Base-by-base conservation (phyloP, 2,888 invertebrate genomes). In the Masnerella sp. region DNA sequence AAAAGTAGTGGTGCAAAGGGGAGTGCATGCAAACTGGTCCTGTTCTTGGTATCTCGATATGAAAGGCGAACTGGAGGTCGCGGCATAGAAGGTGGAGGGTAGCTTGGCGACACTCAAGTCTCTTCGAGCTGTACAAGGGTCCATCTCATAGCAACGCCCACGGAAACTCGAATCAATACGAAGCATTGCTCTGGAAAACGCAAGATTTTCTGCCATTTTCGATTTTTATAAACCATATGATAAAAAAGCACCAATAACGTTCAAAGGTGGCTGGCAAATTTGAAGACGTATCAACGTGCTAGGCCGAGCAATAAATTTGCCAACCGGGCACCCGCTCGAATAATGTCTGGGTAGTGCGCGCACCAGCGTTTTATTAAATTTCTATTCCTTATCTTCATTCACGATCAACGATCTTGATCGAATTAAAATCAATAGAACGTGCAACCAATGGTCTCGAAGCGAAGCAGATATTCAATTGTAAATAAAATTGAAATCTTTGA, bases 111-210 rank as follows among this genome's bases (percentile, higher is more conserved):
- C 87, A 85, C 85, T 87, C 85, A 82, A 87, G 81, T 83, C 81
- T 81, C 79, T 77, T 80, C 81, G 81, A 79, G 81, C 83, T 82
- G 83, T 85, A 85, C 86, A 86, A 87, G 87, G 87, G 87, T 87
- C 87, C 86, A 87, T 87, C 86, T 87, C 87, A 83, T 87, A 87
- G 87, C 87, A 87, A 87, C 87, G 87, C 87, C 87, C 87, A 85
- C 87, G 85, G 85, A 84, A 85, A 84, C 84, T 83, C 84, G 82
- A 86, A 86, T 86, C 86, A 85, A 86, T 86, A 86, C 84, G 84
- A 84, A 83, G 85, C 86, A 84, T 83, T 83, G 83, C 84, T 83
- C 83, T 84, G 85, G 84, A 85, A 87, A 87, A 81, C 83, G 80
- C 59, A 79, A 82, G 82, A 85, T 85, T 86, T 86, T 84, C 81